Conservation (phyloP, 2,113 vertebrate genomes). For the Cariama cristata region DNA sequence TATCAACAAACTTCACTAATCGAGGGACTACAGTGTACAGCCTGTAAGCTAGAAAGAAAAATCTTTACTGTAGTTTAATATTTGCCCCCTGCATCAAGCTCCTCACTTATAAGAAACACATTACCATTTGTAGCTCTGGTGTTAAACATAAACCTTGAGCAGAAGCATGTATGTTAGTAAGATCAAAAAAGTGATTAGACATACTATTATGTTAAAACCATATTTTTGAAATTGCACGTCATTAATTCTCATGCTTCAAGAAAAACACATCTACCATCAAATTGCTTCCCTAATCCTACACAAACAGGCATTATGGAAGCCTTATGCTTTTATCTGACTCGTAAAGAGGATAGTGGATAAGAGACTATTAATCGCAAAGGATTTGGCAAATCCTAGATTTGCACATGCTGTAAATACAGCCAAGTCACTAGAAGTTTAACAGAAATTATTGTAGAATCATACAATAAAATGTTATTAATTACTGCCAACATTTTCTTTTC, state of each 20-base stretch:
- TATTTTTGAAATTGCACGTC: neutral
- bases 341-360: constrained; percentile 30
- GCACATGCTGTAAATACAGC: constrained; percentile 34
- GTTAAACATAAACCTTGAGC: neutral
- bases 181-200: neutral
- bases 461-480: neutral
- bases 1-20: constrained; percentile 95
- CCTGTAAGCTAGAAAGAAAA: constrained; percentile 83
- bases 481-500: neutral
- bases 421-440: neutral
- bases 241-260: neutral
- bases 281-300: constrained; percentile 17
- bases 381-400: constrained; percentile 46
- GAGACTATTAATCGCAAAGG: constrained; percentile 24
- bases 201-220: neutral
- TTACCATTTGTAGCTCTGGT: neutral
- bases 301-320: neutral
- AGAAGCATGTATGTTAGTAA: neutral
- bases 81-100: neutral
- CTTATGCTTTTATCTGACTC: constrained; percentile 54
- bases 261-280: neutral
- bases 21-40: constrained; percentile 96
- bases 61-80: neutral
- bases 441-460: neutral
- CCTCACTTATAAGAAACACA: neutral